These are phyloP conservation scores for Eublepharis macularius DNA, from an alignment of 2,113 vertebrate species.

Conservation along the genomic window DNA sequence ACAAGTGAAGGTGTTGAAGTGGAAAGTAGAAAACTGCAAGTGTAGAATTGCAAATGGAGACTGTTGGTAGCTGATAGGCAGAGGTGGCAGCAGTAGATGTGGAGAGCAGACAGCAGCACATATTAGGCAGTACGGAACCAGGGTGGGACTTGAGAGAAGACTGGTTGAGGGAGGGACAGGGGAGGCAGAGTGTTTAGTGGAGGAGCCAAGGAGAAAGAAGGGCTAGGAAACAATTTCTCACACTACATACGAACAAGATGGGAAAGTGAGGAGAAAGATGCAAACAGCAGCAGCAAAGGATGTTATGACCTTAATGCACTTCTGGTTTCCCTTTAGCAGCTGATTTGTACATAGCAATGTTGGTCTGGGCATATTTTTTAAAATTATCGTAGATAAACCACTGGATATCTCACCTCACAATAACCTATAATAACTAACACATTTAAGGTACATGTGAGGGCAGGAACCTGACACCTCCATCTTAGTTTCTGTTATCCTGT, in stretches of 20 bases:
- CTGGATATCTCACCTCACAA: background rate
- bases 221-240: background rate
- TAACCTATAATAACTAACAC: slow-evolving; percentile 12
- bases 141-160: background rate
- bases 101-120: background rate
- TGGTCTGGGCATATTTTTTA: background rate
- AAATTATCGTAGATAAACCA: background rate
- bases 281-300: background rate
- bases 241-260: background rate
- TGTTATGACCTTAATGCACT: background rate
- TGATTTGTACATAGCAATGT: background rate
- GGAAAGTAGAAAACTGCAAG: background rate
- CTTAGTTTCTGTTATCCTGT: slow-evolving; percentile 1
- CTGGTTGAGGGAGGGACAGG: background rate
- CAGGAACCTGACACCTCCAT: slow-evolving; percentile 7
- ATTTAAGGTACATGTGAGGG: slow-evolving; percentile 13
- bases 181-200: background rate
- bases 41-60: too few relatives aligned
- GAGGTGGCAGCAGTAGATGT: background rate
- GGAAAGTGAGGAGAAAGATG: background rate
- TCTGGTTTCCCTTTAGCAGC: background rate
- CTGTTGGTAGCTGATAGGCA: background rate
- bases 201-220: background rate
- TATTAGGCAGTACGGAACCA: background rate
- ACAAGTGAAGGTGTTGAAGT: background rate